Evolutionary conservation across 2,888 invertebrate species (phyloP), one percentile per base, ranked within the genome.

Genomic region (Eueremaeus valkanovi): DNA sequence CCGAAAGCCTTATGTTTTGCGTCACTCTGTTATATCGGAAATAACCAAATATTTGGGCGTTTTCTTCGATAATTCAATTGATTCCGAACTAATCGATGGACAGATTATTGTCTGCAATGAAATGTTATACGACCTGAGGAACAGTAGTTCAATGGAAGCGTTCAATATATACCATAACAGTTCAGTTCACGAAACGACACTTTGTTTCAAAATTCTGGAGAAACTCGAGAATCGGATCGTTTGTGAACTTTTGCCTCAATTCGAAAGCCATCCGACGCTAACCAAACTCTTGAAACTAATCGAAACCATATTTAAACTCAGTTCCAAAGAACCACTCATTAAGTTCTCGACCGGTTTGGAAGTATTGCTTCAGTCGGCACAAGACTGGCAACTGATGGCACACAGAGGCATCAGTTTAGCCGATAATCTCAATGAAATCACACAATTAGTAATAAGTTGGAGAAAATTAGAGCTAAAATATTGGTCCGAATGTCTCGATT

Each of bases 301-400:
- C 49, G 80, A 81, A 1, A 81, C 85, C 31, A 83, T 86, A 45
- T 80, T 83, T 72, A 80, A 81, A 9, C 92, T 97, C 83, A 87
- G 92, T 0, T 87, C 93, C 0, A 89, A 89, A 0, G 90, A 92
- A 78, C 91, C 97, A 0, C 85, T 98, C 3, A 90, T 93, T 76
- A 89, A 94, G 79, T 94, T 93, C 81, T 87, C 95, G 1, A 91
- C 92, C 0, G 96, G 96, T 0, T 86, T 98, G 73, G 98, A 99
- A 83, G 85, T 95, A 70, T 85, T 99, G 0, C 85, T 97, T 0
- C 89, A 90, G 77, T 91, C 92, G 76, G 81, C 84, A 33, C 83
- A 85, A 78, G 91, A 94, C 81, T 97, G 96, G 97, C 93, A 97
- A 83, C 89, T 90, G 80, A 91, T 92, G 79, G 95, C 96, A 0